These are phyloP conservation scores for Neoarius graeffei DNA, from an alignment of 2,113 vertebrate genomes.

Conservation along the genomic window DNA sequence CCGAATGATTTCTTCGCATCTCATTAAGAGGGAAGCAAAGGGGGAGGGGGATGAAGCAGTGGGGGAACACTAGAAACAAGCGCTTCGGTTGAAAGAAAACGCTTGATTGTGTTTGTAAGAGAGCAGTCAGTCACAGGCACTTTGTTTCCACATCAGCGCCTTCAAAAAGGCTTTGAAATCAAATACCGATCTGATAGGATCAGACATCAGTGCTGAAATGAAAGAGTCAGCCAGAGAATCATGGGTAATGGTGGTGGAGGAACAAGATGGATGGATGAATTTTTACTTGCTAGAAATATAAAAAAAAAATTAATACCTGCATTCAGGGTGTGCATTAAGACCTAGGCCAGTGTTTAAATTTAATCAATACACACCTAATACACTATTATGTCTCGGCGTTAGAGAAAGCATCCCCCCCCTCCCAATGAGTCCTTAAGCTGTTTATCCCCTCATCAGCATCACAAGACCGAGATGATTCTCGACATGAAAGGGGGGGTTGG, in stretches of 20 bases:
- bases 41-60: slow-evolving; percentile 1
- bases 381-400: slow-evolving; percentile 34
- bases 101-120: slow-evolving; percentile 42
- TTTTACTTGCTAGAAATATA: background rate
- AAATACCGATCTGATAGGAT: slow-evolving; percentile 29
- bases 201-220: background rate
- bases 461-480: slow-evolving; percentile 24
- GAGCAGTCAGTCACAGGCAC: slow-evolving; percentile 32
- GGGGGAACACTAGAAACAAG: slow-evolving; percentile 27
- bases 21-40: slow-evolving; percentile 59
- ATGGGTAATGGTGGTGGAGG: background rate
- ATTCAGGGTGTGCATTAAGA: background rate
- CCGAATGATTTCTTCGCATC: slow-evolving; percentile 74
- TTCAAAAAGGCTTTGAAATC: slow-evolving; percentile 37
- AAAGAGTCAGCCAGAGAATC: slow-evolving; percentile 46
- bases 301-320: background rate
- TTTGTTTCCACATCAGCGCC: slow-evolving; percentile 40
- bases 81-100: slow-evolving; percentile 19
- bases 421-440: slow-evolving; percentile 49
- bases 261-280: background rate
- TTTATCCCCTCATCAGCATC: slow-evolving; percentile 57
- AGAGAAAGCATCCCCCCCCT: slow-evolving; percentile 10
- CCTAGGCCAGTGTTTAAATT: slow-evolving; percentile 37
- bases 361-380: slow-evolving; percentile 38
- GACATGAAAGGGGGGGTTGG: slow-evolving; percentile 13